Conservation (phyloP, 1,140 invertebrate species). For the Megalonaias nervosa region DNA sequence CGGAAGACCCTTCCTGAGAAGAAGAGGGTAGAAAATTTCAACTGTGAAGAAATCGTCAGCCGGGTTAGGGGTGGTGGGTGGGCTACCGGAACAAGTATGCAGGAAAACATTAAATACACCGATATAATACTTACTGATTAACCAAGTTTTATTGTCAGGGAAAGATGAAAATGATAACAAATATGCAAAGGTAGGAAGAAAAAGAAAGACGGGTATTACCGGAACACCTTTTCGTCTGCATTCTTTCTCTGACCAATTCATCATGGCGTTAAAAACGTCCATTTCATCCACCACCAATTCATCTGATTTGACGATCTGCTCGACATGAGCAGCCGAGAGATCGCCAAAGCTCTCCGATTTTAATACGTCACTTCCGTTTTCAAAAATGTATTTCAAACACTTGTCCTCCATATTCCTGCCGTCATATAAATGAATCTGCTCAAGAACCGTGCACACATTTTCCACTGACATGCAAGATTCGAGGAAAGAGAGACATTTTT, state of each 20-base stretch:
- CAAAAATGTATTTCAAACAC: slow-evolving; percentile 24
- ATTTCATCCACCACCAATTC: slow-evolving; percentile 26
- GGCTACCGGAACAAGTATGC: no score
- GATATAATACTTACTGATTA: no score
- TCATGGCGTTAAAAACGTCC: slow-evolving; percentile 23
- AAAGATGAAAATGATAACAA: no score
- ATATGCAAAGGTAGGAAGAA: neutral
- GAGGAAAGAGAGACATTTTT: slow-evolving; percentile 24
- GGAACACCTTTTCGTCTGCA: slow-evolving; percentile 7
- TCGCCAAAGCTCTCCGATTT: slow-evolving; percentile 15
- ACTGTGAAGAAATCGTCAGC: no score
- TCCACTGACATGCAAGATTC: slow-evolving; percentile 20
- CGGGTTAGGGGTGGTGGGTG: no score
- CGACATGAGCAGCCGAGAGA: slow-evolving; percentile 17
- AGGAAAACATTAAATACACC: no score
- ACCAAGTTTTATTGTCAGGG: no score
- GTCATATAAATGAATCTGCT: slow-evolving; percentile 32
- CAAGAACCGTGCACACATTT: slow-evolving; percentile 29
- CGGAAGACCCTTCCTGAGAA: no score
- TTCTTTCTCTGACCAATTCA: slow-evolving; percentile 17
- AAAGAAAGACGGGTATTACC: neutral
- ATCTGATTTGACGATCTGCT: slow-evolving; percentile 30
- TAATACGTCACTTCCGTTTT: slow-evolving; percentile 22
- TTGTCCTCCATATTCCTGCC: slow-evolving; percentile 24
- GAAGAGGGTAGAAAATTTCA: no score